Base-by-base conservation (phyloP, 2,113 vertebrate genomes). In the Semnornis frantzii region DNA sequence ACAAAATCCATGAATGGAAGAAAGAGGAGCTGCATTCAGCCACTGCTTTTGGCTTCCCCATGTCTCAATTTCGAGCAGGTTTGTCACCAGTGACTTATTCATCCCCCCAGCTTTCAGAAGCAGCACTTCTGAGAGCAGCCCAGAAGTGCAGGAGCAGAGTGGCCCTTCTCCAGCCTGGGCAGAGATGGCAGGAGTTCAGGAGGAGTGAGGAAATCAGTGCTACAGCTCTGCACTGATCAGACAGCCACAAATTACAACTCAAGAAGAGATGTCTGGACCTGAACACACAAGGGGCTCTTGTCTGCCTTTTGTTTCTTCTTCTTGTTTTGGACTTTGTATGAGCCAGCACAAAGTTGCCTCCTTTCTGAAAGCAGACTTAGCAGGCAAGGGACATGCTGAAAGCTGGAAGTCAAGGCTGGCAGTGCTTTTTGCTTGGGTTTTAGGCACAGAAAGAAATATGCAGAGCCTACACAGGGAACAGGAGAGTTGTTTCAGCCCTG, bases 161-260 rank as follows among this genome's bases (percentile, higher is more conserved):
- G 50, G 63, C 33, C 64, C 74, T 55, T 68, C 69, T 93, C 48
- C 60, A 42, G 52, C 59, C 62, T 59, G 69, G 48, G 50, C 58
- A 63, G 39, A 68, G 74, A 88, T 33, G 83, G 83, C 74, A 84
- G 66, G 33, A 72, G 63, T 82, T 91, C 85, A 94, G 71, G 73
- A 66, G 18, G 48, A 54, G 69, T 9, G 58, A 82, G 64, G 80
- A 92, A 94, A 92, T 84, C 82, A 54, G 21, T 4, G 34, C 64
- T 55, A 9, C 31, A 25, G 14, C 65, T 82, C 82, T 46, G 65
- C 79, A 94, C 34, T 21, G 59, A 90, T 87, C 91, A 90, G 82
- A 50, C 71, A 82, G 80, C 85, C 96, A 91, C 93, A 94, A 95
- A 89, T 71, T 83, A 78, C 63, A 87, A 50, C 80, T 89, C 66